Evolutionary conservation across 2,888 invertebrate genomes (phyloP), one percentile per base, ranked within the genome.

Genomic region (Antheraea yamamai): DNA sequence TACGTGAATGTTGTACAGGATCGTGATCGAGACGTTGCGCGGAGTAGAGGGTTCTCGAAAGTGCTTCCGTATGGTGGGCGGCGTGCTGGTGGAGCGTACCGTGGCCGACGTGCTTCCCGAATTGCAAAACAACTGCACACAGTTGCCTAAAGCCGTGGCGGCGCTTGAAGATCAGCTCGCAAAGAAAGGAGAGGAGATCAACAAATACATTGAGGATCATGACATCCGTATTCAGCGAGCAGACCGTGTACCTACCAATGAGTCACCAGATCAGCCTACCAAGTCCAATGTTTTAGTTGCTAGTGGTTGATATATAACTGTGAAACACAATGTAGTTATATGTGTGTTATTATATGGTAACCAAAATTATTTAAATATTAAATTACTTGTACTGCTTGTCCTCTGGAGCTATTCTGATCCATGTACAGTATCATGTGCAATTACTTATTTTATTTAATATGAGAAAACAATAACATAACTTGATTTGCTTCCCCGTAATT

Each of bases 1-100:
- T 26, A 26, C 26, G 26, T 23, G 23, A 30, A 52, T 73, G 78
- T 77, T 79, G 78, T 76, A 78, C 91, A 99, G 99, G 91, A 97
- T 99, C 90, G 99, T 99, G 76, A 97, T 99, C 82, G 99, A 99
- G 85, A 98, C 99, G 20, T 95, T 99, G 78, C 97, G 97, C 88
- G 97, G 97, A 77, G 97, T 98, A 35, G 98, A 98, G 86, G 96
- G 96, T 20, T 96, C 96, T 74, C 96, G 99, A 81, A 98, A 97
- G 90, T 99, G 99, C 91, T 99, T 97, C 91, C 96, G 99, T 85
- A 96, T 99, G 95, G 97, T 99, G 79, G 99, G 99, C 75, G 99
- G 99, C 47, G 97, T 99, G 76, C 95, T 99, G 75, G 98, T 98
- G 79, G 99, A 99, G 93, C 96, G 98, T 82, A 98, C 97, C 18